Base-by-base conservation (phyloP, 2,797 vertebrate species). In the Neoniphon sammara region DNA sequence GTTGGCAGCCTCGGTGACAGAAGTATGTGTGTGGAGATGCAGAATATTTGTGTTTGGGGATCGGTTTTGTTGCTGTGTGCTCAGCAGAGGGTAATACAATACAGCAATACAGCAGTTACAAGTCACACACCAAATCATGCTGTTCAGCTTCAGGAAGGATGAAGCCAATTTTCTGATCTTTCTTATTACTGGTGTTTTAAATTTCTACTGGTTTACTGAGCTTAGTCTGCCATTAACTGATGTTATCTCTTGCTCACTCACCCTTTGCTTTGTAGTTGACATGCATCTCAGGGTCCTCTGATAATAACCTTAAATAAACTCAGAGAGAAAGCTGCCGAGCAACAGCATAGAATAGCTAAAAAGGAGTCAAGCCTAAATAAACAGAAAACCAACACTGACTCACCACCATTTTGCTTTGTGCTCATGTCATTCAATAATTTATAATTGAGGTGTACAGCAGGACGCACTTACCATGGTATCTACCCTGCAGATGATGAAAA, bases 401-500 rank as follows among this genome's bases (percentile, higher is more conserved):
- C n/a, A 21, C 44, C n/a, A 27, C 62, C 57, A 3, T 30, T 64
- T 47, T 44, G 20, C 42, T 58, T 59, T 56, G 15, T 20, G 11
- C 18, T 56, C 0, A 39, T 44, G 59, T 56, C 39, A 27, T 60
- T 74, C 0, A 61, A 17, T 63, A 14, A 56, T 66, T 56, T 44
- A 59, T 34, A 31, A 63, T 21, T 49, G 6, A 17, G 15, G 1
- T 9, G 2, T 58, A 47, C 54, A 56, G 25, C 27, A 4, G 27
- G 27, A 31, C 8, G 58, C 70, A 14, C 44, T 49, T 23, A 65
- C 39, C 36, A 49, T 59, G 25, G 72, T 57, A 4, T 31, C 20
- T 14, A 64, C 31, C 39, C 75, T 50, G 67, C 65, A 69, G 25
- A 72, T 44, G 63, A 87, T 80, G 64, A 89, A 87, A 81, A 74